A percentile compares a stretch with the other conserved stretches of the same genome.
phyloP scores from a whole-genome alignment of 2,888 invertebrate species.

The Ochropleura leucogaster region DNA sequence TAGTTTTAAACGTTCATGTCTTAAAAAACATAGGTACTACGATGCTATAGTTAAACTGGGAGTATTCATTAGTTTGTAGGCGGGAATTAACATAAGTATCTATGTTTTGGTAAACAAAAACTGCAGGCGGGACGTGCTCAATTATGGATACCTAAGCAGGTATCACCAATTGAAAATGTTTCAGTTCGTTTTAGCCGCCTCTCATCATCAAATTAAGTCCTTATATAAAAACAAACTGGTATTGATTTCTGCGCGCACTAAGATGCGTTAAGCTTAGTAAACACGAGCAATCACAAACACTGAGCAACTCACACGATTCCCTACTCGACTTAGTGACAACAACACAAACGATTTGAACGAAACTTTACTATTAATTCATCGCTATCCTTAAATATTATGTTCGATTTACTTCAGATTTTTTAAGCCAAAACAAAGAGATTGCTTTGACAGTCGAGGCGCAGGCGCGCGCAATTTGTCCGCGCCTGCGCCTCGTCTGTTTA shows the following conservation, averaged over 20 bases:
- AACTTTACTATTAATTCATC: constrained; percentile 10
- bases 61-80: not conserved
- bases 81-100: not conserved
- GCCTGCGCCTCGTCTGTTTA: not conserved
- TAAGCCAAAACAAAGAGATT: not conserved
- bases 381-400: constrained; percentile 1
- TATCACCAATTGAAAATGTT: not conserved
- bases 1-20: not conserved
- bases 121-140: not conserved
- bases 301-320: constrained; percentile 13
- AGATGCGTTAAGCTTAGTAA: not conserved
- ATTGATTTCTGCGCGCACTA: constrained; percentile 37
- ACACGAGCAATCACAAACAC: constrained; percentile 36
- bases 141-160: not conserved
- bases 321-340: not conserved
- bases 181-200: not conserved
- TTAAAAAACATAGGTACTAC: not conserved
- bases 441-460: constrained; percentile 33
- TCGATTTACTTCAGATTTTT: not conserved
- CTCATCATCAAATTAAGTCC: not conserved
- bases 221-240: constrained; percentile 5
- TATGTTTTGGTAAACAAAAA: not conserved
- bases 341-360: not conserved
- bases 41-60: not conserved
- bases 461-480: constrained; percentile 7